These are phyloP conservation scores for Latrodectus hesperus DNA, from an alignment of 2,888 invertebrate species.

Conservation along the genomic window DNA sequence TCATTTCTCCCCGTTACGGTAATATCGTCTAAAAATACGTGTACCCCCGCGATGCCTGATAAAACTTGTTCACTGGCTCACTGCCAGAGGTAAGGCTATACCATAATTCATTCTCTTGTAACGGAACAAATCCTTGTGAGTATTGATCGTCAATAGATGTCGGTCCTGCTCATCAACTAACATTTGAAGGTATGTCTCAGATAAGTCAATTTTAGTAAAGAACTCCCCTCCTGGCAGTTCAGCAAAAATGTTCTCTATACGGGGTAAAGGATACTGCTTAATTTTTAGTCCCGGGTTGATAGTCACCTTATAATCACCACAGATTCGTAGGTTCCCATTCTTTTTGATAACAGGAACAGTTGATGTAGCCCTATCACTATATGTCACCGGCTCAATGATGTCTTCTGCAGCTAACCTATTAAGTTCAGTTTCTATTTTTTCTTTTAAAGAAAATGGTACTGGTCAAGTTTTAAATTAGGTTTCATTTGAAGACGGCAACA, in stretches of 20 bases:
- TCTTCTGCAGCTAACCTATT: slow-evolving; percentile 26
- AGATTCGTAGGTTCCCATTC: slow-evolving; percentile 72
- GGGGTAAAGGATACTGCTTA: slow-evolving; percentile 72
- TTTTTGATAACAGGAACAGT: slow-evolving; percentile 22
- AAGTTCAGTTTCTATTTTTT: slow-evolving; percentile 29
- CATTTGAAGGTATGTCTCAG: slow-evolving; percentile 74
- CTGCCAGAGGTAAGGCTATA: too few species aligned
- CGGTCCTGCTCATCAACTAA: slow-evolving; percentile 72
- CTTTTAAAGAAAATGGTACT: too few species aligned
- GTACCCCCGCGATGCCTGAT: too few species aligned
- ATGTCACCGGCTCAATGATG: slow-evolving; percentile 26
- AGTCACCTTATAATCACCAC: slow-evolving; percentile 72
- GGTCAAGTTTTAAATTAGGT: too few species aligned
- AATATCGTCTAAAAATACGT: too few species aligned
- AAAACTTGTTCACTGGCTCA: too few species aligned
- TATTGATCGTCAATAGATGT: slow-evolving; percentile 72
- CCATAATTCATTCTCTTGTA: slow-evolving; percentile 73
- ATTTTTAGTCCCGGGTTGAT: slow-evolving; percentile 71
- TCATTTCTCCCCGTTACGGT: too few species aligned
- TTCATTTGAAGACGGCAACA: too few species aligned
- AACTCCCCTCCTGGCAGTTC: too few species aligned
- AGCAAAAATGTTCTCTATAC: slow-evolving; percentile 71
- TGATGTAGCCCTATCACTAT: slow-evolving; percentile 22
- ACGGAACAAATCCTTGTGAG: slow-evolving; percentile 72
- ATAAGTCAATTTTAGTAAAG: slow-evolving; percentile 71